These are phyloP conservation scores for Mesocricetus auratus DNA, from an alignment of 2,113 vertebrate genomes.

Conservation along the genomic window DNA sequence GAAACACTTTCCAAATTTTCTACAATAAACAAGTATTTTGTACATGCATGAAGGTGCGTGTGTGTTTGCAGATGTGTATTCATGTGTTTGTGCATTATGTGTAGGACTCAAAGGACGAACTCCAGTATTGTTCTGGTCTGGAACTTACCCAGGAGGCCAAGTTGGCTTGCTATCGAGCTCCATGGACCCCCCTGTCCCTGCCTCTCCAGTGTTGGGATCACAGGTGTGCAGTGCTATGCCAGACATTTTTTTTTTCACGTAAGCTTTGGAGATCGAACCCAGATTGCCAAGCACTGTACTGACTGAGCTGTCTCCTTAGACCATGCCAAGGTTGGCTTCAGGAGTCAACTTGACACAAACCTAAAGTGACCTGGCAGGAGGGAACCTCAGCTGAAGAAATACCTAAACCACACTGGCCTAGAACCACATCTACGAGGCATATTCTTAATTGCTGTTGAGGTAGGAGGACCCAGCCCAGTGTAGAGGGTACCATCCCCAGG, in stretches of 20 bases:
- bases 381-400: background rate
- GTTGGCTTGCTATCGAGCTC: background rate
- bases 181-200: background rate
- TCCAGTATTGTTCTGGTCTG: background rate
- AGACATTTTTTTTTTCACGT: background rate
- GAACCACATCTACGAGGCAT: background rate
- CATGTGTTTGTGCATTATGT: background rate
- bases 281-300: background rate
- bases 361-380: background rate
- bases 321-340: background rate
- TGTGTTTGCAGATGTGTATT: background rate
- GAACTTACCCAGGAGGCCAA: background rate
- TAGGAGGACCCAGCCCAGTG: background rate
- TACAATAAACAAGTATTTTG: background rate
- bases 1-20: background rate
- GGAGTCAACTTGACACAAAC: background rate
- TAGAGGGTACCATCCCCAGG: background rate
- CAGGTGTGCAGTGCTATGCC: background rate
- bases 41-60: background rate
- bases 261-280: background rate
- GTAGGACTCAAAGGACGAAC: background rate
- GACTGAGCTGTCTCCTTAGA: background rate
- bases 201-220: background rate
- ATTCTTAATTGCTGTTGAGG: background rate
- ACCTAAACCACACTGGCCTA: background rate